Conservation (phyloP, 1,140 invertebrate species). For the Lepidurus packardi region DNA sequence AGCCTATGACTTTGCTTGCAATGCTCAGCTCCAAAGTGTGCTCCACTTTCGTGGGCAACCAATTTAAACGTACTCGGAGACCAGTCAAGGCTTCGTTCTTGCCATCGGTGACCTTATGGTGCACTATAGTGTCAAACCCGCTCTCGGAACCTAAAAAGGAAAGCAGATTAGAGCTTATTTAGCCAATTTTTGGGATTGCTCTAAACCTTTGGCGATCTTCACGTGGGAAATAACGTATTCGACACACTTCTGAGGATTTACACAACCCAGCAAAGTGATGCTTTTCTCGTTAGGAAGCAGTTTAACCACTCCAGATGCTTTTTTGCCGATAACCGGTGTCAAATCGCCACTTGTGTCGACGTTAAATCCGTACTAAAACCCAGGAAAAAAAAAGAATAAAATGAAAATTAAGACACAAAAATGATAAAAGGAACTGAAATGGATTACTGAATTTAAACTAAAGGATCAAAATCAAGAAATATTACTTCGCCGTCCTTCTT, state of each 20-base stretch:
- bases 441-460: neutral
- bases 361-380: neutral
- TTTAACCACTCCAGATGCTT: neutral
- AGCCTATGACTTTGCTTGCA: constrained; percentile 6
- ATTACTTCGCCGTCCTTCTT: constrained; percentile 45
- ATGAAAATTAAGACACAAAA: too few relatives aligned
- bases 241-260: neutral
- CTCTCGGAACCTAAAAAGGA: neutral
- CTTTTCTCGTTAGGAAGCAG: neutral
- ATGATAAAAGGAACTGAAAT: too few relatives aligned
- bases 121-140: neutral
- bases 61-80: neutral
- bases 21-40: neutral
- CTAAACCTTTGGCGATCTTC: neutral
- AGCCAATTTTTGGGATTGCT: neutral
- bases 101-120: neutral
- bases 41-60: neutral
- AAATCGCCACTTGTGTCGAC: neutral
- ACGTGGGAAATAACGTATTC: neutral
- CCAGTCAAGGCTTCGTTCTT: neutral
- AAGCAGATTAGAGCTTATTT: too few relatives aligned
- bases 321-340: neutral
- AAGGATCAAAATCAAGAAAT: neutral
- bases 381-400: neutral
- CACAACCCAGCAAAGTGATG: neutral